Base-by-base conservation (phyloP, 2,797 vertebrate genomes). In the Gymnothorax reevesii region DNA sequence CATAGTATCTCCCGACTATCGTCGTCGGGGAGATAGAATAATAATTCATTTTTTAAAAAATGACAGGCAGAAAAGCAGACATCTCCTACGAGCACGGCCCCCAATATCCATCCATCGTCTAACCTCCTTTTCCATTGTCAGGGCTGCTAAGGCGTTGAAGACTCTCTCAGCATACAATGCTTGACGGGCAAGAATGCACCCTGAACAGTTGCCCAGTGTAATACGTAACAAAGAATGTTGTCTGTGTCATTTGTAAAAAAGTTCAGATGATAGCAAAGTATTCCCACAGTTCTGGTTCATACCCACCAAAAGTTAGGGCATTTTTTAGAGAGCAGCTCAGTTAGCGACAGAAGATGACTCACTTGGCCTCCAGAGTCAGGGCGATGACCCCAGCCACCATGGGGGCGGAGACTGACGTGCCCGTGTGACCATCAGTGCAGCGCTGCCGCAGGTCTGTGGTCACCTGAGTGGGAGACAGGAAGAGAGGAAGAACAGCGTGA, bases 331-430 rank as follows among this genome's bases (percentile, higher is more conserved):
- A 75, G 71, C 12, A 75, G 27, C 33, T 15, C 71, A 73, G 33
- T 79, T 83, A 79, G 75, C 22, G 75, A 82, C 54, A 66, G 12
- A 33, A 59, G 17, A 52, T 55, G 91, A 95, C 96, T 94, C 93
- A 99, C 98, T 98, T 99, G 93, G 97, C 98, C 88, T 98, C 97
- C 92, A 99, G 94, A 0, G 97, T 93, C 0, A 98, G 96, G 66
- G 98, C 97, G 0, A 98, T 94, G 89, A 98, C 93, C 27, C 97
- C 97, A 0, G 97, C 97, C 0, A 95, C 97, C 88, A 98, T 95
- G 0, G 97, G 98, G 22, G 98, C 98, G 0, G 97, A 98, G 87
- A 97, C 97, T 0, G 97, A 98, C 7, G 97, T 98, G 33, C 98
- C 98, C 0, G 96, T 97, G 90, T 98, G 98, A 10, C 93, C 93